A percentile compares a stretch with the other conserved stretches of the same genome.
Evolutionary conservation across 2,888 invertebrate genomes (phyloP).

Genomic region (Melanophora roralis): DNA sequence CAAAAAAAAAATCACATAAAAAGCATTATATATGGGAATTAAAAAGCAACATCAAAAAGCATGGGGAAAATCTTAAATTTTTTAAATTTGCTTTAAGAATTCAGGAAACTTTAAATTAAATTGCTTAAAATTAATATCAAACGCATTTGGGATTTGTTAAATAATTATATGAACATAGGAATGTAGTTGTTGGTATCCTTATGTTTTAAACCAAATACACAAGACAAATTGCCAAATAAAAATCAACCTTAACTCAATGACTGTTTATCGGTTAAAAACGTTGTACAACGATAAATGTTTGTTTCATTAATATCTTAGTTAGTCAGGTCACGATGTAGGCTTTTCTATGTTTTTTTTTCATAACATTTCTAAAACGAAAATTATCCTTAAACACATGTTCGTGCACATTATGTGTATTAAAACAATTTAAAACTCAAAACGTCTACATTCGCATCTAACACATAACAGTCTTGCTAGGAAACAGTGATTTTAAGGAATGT

Average conservation of each 20-base stretch:
- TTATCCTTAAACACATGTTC: conserved; percentile 42
- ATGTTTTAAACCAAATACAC: not conserved
- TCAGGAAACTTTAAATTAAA: not conserved
- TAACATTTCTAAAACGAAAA: conserved; percentile 54
- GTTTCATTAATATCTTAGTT: not conserved
- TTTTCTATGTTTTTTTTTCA: conserved; percentile 24
- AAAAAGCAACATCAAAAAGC: not conserved
- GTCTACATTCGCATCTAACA: not conserved
- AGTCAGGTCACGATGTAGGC: conserved; percentile 56
- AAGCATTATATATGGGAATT: not conserved
- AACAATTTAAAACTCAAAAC: conserved; percentile 12
- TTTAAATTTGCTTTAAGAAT: conserved; percentile 11
- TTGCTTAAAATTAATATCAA: not conserved
- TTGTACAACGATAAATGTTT: not conserved
- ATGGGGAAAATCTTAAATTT: not conserved
- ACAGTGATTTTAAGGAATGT: not conserved
- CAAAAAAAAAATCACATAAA: not conserved
- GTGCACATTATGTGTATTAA: conserved; percentile 35
- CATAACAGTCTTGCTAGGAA: not conserved
- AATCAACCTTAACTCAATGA: conserved; percentile 43
- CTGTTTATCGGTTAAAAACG: conserved; percentile 30
- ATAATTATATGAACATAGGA: not conserved
- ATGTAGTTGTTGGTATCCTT: not conserved
- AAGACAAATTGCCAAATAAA: not conserved
- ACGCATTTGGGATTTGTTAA: not conserved